Percentiles rank a stretch among this genome's conserved stretches.
Conservation (phyloP, 1,140 invertebrate genomes). For the Euglossa dilemma region DNA sequence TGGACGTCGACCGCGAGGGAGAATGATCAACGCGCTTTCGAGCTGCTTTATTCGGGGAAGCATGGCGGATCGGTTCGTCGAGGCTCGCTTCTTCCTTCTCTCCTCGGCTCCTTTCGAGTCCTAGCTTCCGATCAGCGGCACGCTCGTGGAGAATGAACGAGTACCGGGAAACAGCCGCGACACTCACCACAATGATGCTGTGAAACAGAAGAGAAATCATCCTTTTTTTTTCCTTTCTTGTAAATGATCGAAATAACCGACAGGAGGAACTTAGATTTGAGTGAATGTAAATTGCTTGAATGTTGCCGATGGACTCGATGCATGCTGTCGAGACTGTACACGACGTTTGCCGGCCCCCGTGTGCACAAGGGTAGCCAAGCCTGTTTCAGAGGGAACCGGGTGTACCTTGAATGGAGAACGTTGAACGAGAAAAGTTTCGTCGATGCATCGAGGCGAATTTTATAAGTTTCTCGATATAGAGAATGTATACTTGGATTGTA, state of each 20-base stretch:
- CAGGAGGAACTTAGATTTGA: neutral
- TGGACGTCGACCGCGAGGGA: neutral
- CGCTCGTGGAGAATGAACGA: neutral
- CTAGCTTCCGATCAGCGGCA: neutral
- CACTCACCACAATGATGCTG: neutral
- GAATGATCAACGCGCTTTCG: slow-evolving; percentile 17
- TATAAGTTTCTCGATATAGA: neutral
- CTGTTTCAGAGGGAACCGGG: neutral
- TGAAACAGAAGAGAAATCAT: neutral
- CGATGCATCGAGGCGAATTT: neutral
- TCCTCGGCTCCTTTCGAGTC: slow-evolving; percentile 10
- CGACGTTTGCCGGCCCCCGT: neutral
- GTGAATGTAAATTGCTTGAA: slow-evolving; percentile 9
- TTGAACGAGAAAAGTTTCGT: slow-evolving; percentile 20
- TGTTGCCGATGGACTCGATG: neutral
- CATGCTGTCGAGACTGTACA: neutral
- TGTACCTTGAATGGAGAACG: neutral
- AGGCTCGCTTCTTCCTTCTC: slow-evolving; percentile 21
- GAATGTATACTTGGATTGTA: neutral
- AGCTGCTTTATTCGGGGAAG: slow-evolving; percentile 9
- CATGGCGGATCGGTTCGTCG: slow-evolving; percentile 15
- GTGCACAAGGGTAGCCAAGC: neutral
- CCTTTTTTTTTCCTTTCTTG: neutral
- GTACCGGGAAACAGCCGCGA: neutral
- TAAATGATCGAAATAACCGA: neutral